Conservation (phyloP, 2,888 invertebrate genomes). For the Glaucopsyche alexis region DNA sequence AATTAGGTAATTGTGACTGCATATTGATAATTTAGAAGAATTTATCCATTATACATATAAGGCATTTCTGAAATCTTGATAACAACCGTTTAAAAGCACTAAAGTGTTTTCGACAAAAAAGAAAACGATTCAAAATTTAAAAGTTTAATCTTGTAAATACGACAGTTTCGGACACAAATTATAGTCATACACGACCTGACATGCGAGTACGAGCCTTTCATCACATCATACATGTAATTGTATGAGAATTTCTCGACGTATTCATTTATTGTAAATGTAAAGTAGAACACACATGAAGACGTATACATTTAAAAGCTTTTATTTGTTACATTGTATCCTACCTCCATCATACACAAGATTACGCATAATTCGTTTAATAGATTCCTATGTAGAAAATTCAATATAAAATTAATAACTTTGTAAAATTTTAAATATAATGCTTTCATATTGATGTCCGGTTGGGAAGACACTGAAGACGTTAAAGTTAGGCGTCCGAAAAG, state of each 20-base stretch:
- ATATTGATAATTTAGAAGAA: not conserved
- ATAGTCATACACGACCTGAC: conserved; percentile 21
- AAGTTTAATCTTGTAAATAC: conserved; percentile 12
- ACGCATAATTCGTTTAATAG: not conserved
- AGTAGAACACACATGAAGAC: conserved; percentile 5
- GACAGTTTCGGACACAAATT: conserved; percentile 24
- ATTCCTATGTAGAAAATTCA: not conserved
- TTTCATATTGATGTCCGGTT: too few relatives aligned
- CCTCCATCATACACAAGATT: not conserved
- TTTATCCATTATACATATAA: not conserved
- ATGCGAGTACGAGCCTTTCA: conserved; percentile 16
- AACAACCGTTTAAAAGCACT: conserved; percentile 11
- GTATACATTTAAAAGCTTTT: conserved; percentile 16
- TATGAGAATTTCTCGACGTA: conserved; percentile 23
- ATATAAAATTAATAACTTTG: too few relatives aligned
- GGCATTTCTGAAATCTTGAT: not conserved
- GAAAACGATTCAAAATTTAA: not conserved
- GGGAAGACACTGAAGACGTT: too few relatives aligned
- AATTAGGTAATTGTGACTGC: not conserved
- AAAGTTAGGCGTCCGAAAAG: too few relatives aligned
- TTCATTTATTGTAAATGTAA: conserved; percentile 24
- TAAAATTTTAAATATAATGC: too few relatives aligned
- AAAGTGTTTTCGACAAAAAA: conserved; percentile 5
- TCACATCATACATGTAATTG: conserved; percentile 25
- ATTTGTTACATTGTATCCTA: not conserved